Conservation (phyloP, 2,888 invertebrate species). For the Dioctria linearis region DNA sequence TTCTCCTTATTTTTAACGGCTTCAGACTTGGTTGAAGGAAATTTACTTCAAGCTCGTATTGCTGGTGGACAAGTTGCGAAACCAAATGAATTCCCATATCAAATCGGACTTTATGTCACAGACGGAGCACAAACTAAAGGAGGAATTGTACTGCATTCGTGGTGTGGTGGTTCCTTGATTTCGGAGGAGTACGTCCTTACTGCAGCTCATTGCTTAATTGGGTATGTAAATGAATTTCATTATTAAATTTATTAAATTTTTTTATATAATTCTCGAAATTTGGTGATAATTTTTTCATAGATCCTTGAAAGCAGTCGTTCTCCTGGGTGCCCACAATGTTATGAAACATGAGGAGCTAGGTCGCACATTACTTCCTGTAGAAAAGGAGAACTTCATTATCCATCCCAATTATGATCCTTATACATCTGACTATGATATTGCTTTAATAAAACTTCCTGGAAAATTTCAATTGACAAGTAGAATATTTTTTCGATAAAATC, state of each 20-base stretch:
- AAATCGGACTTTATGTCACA: conserved; percentile 61
- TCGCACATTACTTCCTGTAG: conserved; percentile 60
- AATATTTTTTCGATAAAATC: no score
- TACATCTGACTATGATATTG: conserved; percentile 68
- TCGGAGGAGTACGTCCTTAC: conserved; percentile 64
- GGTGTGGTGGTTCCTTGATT: conserved; percentile 67
- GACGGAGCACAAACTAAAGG: not conserved
- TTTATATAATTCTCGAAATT: not conserved
- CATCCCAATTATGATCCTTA: conserved; percentile 68
- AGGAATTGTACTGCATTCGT: not conserved
- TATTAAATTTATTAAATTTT: not conserved
- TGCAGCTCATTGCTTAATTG: conserved; percentile 67
- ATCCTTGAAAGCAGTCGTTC: conserved; percentile 26
- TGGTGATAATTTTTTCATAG: conserved; percentile 22
- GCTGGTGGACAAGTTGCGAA: conserved; percentile 54
- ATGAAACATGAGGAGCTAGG: not conserved
- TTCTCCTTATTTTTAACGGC: no score
- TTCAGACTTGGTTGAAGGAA: no score
- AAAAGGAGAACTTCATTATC: conserved; percentile 64
- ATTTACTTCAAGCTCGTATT: conserved; percentile 60
- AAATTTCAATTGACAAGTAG: conserved; percentile 66
- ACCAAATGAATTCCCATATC: conserved; percentile 64
- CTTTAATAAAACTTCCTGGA: conserved; percentile 66
- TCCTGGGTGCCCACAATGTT: conserved; percentile 53
- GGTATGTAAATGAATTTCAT: conserved; percentile 56